Base-by-base conservation (phyloP, 2,797 vertebrate genomes). In the Pelochelys cantorii region DNA sequence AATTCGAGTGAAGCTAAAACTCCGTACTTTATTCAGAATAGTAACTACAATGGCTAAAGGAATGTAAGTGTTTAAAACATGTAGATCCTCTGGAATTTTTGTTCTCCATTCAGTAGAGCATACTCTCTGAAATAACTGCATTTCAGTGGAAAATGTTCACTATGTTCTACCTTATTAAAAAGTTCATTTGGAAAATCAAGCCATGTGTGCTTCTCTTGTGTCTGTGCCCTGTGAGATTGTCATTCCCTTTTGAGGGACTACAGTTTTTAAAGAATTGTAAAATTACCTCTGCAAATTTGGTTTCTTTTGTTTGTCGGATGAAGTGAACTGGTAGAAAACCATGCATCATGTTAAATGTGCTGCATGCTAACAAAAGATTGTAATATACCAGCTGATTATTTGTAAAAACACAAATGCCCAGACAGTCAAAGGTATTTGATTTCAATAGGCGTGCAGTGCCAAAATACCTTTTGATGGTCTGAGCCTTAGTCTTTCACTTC, bases 111-210 rank as follows among this genome's bases (percentile, higher is more conserved):
- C 55, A 62, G 3, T 89, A 89, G 90, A 37, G 59, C 79, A 89
- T 96, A 95, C 93, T 97, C 71, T 29, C 13, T 68, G 25, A 89
- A 29, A 15, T 94, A 90, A 79, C 83, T 81, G 84, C 31, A 84
- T 87, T 92, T 71, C 78, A 31, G 7, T 88, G 68, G 55, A 84
- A 90, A 84, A 53, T 81, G 77, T 92, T 84, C 92, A 78, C n/a
- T 88, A 65, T 48, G 57, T n/a, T 88, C 57, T 87, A 82, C 81
- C 29, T 56, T 56, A 97, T 95, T 96, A 96, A 96, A 97, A 94
- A 18, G 2, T 25, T 86, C 12, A 17, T 11, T 80, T 52, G 81
- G 74, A 89, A 95, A 62, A 78, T 59, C 60, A 25, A 52, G 37
- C 12, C 42, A 48, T 4, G 23, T 2, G 25, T 27, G 25, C 25